These are phyloP conservation scores for Laticauda colubrina DNA, from an alignment of 2,113 vertebrate species.

Conservation along the genomic window DNA sequence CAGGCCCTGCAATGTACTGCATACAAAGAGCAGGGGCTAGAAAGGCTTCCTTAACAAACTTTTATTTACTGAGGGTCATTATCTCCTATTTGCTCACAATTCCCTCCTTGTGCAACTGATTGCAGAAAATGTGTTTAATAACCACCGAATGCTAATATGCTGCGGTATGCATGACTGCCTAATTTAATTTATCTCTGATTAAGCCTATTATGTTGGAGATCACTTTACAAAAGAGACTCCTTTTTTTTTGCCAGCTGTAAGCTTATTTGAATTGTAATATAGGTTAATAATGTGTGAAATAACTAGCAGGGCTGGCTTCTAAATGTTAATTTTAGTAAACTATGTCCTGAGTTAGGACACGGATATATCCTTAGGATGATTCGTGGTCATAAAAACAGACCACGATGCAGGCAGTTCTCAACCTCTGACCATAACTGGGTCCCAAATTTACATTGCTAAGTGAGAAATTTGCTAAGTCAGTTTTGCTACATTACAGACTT, in stretches of 20 bases:
- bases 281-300: slow-evolving; percentile 86
- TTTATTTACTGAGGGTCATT: slow-evolving; percentile 72
- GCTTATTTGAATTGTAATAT: slow-evolving; percentile 83
- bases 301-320: slow-evolving; percentile 74
- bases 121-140: slow-evolving; percentile 79
- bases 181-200: slow-evolving; percentile 87
- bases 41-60: slow-evolving; percentile 62
- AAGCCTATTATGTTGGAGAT: slow-evolving; percentile 84
- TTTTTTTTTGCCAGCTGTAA: slow-evolving; percentile 77
- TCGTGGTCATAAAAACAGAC: slow-evolving; percentile 18
- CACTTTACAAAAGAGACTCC: slow-evolving; percentile 77
- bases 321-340: slow-evolving; percentile 77
- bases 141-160: slow-evolving; percentile 76
- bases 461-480: not conserved
- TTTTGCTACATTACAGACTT: not conserved
- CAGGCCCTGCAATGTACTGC: slow-evolving; percentile 59
- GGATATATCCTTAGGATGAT: slow-evolving; percentile 31
- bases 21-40: slow-evolving; percentile 26
- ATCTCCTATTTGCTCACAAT: slow-evolving; percentile 73
- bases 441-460: not conserved
- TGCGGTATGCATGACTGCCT: slow-evolving; percentile 77
- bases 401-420: not conserved
- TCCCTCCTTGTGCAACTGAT: slow-evolving; percentile 68
- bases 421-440: not conserved
- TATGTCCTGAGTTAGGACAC: slow-evolving; percentile 61